Evolutionary conservation across 2,888 invertebrate species (phyloP), one percentile per base, ranked within the genome.

Genomic region (Rapana venosa): DNA sequence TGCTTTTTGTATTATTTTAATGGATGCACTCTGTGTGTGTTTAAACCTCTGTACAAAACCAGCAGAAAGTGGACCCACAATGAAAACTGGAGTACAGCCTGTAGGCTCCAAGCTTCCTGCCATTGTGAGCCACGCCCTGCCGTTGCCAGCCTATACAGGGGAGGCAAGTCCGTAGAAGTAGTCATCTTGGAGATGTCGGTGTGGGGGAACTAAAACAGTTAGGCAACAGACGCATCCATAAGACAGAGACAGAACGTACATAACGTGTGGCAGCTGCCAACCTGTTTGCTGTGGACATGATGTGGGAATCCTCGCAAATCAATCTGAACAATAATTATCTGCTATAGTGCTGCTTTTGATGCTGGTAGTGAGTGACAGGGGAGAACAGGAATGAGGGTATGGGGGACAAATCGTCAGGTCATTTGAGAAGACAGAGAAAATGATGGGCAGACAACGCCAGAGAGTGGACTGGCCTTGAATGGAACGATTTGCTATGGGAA

Each of bases 151-250:
- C 8, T 66, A 66, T 66, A 74, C 36, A 47, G n/a, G 87, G n/a
- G 70, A 87, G 87, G 47, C 74, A n/a, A 87, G 74, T 87, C 87
- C 26, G 35, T 86, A 20, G n/a, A 4, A 70, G 70, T 26, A 35
- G 66, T 86, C 86, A 86, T 86, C 86, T 86, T 86, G 30, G 86
- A 35, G 86, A 66, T 66, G 86, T 66, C 66, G 58, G n/a, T 66
- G 30, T 66, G 66, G 35, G 6, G 17, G n/a, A 35, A 20, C 86
- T 30, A 66, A 86, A 61, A 22, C 66, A 86, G 86, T 15, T 61
- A 86, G 66, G 35, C 86, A 58, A 84, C 58, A 84, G 84, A 86
- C 61, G 26, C 66, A 83, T 83, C 20, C 22, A 83, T 83, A 47
- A 83, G 81, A 47, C 15, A n/a, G n/a, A n/a, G n/a, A n/a, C n/a